Conservation (phyloP, 2,888 invertebrate genomes). For the Cryptus viduatorius region DNA sequence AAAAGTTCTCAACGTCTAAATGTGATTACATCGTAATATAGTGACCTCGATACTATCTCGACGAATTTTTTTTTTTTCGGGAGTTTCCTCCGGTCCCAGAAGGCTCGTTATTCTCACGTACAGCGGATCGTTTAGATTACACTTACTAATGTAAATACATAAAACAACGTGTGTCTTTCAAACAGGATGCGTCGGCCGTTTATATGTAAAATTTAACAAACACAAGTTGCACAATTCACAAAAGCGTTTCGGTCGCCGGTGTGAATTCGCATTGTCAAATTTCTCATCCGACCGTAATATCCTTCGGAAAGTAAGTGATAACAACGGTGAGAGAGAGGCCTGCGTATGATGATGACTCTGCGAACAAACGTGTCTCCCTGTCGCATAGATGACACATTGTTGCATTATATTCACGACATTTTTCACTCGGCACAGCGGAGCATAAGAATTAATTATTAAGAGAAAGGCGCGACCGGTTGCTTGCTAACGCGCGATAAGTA, state of each 20-base stretch:
- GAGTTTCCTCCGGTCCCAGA: not conserved
- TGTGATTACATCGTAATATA: slow-evolving; percentile 62
- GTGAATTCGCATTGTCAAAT: slow-evolving; percentile 59
- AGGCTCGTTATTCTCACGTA: slow-evolving; percentile 16
- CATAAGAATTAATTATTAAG: slow-evolving; percentile 43
- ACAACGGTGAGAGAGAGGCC: slow-evolving; percentile 18
- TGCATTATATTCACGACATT: slow-evolving; percentile 55
- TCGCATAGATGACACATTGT: slow-evolving; percentile 30
- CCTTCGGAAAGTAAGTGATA: slow-evolving; percentile 52
- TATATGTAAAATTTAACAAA: slow-evolving; percentile 30
- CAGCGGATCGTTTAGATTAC: too few relatives aligned
- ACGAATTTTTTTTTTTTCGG: slow-evolving; percentile 18
- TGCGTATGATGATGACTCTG: slow-evolving; percentile 27
- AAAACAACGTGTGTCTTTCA: not conserved
- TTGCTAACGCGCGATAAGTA: slow-evolving; percentile 13
- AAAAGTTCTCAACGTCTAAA: slow-evolving; percentile 64
- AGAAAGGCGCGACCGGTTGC: slow-evolving; percentile 40
- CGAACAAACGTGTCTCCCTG: slow-evolving; percentile 30
- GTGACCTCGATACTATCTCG: slow-evolving; percentile 58
- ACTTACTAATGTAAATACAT: not conserved
- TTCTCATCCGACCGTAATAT: slow-evolving; percentile 51
- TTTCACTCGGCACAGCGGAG: not conserved
- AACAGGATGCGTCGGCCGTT: slow-evolving; percentile 33
- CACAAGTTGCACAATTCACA: slow-evolving; percentile 42
- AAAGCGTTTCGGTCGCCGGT: slow-evolving; percentile 11